Conservation (phyloP, 2,797 vertebrate species). For the Adrianichthys oophorus region DNA sequence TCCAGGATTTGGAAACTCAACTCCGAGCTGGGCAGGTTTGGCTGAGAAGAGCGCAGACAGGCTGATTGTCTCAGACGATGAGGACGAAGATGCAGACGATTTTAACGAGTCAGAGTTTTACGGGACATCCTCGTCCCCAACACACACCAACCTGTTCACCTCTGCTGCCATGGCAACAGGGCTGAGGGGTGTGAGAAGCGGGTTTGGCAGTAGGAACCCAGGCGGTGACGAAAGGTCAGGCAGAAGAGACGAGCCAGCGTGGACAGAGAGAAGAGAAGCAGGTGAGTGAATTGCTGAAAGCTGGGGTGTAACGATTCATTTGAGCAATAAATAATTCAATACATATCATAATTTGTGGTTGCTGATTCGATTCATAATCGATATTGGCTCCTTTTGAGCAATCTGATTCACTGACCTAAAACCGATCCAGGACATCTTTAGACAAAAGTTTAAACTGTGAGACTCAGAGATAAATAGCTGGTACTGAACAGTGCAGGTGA, state of each 20-base stretch:
- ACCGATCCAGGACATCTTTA: no score
- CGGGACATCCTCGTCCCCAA: conserved; percentile 48
- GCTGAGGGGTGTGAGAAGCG: conserved; percentile 78
- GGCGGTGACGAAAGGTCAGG: conserved; percentile 78
- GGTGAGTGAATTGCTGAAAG: conserved; percentile 75
- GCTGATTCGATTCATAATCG: no score
- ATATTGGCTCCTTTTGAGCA: no score
- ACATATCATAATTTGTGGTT: no score
- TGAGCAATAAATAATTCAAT: no score
- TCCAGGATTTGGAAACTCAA: conserved; percentile 55
- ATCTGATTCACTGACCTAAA: no score
- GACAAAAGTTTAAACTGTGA: no score
- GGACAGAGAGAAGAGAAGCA: conserved; percentile 82
- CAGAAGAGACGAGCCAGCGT: conserved; percentile 80
- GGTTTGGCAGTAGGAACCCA: conserved; percentile 68
- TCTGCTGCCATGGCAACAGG: conserved; percentile 83
- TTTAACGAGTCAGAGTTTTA: conserved; percentile 38
- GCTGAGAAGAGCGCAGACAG: conserved; percentile 57
- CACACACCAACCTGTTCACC: conserved; percentile 91
- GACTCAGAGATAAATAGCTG: no score
- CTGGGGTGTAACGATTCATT: no score
- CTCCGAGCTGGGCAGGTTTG: conserved; percentile 58
- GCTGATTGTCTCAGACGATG: conserved; percentile 57
- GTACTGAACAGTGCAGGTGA: no score
- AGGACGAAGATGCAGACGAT: conserved; percentile 65